Evolutionary conservation across 2,888 invertebrate genomes (phyloP), one percentile per base, ranked within the genome.

Genomic region (Deilephila elpenor): DNA sequence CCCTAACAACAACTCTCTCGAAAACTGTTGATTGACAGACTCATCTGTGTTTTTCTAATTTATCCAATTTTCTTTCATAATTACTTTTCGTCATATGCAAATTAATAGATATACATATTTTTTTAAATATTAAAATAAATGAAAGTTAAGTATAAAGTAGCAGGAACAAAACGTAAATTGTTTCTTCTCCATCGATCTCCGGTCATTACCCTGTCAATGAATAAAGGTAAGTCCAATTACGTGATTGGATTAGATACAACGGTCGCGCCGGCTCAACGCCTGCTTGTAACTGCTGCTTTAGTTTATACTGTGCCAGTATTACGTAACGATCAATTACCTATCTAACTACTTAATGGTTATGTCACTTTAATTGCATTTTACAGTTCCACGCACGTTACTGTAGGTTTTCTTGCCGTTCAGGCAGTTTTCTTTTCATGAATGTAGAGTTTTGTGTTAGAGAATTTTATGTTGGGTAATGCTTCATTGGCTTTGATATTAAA

Each of bases 191-290:
- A 67, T 67, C 59, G 56, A 71, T 56, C 70, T 59, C 32, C 53
- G 70, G 70, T 71, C 70, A 32, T 71, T 71, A 71, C 53, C 70
- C 92, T 89, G 89, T 88, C 89, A 91, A 89, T 91, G 89, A 90
- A 89, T 91, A 88, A 86, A 82, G 84, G 82, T 89, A 91, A 93
- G 92, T 90, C 93, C 91, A 93, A 93, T 93, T 93, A 93, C 87
- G 82, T 91, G 90, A 92, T 92, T 88, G 92, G 92, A 93, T 93
- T 91, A 93, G 84, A 88, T 78, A 78, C 77, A 56, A 59, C 56
- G 53, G 59, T 56, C 70, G 70, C 59, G 82, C 82, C 82, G 84
- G 84, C 85, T 89, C 84, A 84, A 86, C 86, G 86, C 83, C 84
- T 86, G 80, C 73, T 62, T 74, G 75, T 79, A 78, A 78, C 78